Evolutionary conservation across 2,888 invertebrate species (phyloP).

Genomic region (Microctonus hyperodae): DNA sequence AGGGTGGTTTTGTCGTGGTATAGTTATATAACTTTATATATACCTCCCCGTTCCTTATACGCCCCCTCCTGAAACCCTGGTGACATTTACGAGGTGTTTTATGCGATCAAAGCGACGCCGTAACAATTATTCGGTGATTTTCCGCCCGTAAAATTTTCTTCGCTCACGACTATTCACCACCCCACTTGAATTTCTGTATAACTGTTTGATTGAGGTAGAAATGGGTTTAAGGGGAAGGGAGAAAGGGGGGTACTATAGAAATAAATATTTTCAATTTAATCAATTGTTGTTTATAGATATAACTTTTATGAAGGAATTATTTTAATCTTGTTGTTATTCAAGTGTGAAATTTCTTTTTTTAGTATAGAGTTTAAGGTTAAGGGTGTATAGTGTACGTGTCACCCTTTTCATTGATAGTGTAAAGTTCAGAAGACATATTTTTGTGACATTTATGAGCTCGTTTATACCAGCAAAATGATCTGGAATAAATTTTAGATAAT

Average conservation of each 20-base stretch:
- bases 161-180: slow-evolving; percentile 5
- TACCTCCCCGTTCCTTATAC: not conserved
- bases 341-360: not conserved
- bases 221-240: not conserved
- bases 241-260: not conserved
- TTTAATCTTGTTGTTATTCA: slow-evolving; percentile 2
- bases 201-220: not conserved
- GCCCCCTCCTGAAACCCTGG: slow-evolving; percentile 31
- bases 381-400: not conserved
- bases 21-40: not conserved
- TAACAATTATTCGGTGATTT: slow-evolving; percentile 62
- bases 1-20: slow-evolving; percentile 19
- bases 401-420: not conserved
- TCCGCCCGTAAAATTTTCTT: slow-evolving; percentile 59
- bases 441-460: slow-evolving; percentile 60
- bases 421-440: slow-evolving; percentile 14
- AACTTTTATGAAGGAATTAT: not conserved
- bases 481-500: slow-evolving; percentile 63
- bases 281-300: not conserved
- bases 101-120: slow-evolving; percentile 60
- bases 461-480: slow-evolving; percentile 62
- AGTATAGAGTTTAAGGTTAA: not conserved
- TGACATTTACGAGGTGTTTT: slow-evolving; percentile 62
- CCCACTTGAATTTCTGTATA: slow-evolving; percentile 2
- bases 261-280: slow-evolving; percentile 1